These are phyloP conservation scores for Chaetodon trifasciatus DNA, from an alignment of 2,797 vertebrate genomes.

Conservation along the genomic window DNA sequence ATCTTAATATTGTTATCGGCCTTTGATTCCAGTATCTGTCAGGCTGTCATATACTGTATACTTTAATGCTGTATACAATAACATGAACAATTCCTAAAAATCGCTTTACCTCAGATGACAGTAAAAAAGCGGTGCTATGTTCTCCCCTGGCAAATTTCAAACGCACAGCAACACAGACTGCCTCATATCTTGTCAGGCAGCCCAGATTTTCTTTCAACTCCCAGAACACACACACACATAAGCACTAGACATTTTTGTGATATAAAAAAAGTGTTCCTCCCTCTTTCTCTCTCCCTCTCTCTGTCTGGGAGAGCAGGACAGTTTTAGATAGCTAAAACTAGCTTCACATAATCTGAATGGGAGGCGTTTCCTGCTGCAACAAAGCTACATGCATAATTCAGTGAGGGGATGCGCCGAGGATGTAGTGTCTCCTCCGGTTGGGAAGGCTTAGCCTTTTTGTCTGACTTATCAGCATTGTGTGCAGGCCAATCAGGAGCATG, in stretches of 20 bases:
- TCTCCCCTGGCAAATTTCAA: slow-evolving; percentile 19
- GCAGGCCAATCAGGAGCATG: slow-evolving; percentile 21
- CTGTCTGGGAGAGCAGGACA: slow-evolving; percentile 25
- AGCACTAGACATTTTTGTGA: slow-evolving; percentile 25
- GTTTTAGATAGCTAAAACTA: slow-evolving; percentile 33
- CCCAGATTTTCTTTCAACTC: slow-evolving; percentile 24
- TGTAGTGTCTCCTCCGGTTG: slow-evolving; percentile 43
- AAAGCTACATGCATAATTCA: slow-evolving; percentile 59
- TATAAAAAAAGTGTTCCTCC: slow-evolving; percentile 30
- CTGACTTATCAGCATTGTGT: slow-evolving; percentile 36
- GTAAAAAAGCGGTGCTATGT: slow-evolving; percentile 14
- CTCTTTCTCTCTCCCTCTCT: background rate
- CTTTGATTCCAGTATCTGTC: background rate
- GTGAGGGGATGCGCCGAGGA: slow-evolving; percentile 41
- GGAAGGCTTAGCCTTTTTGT: slow-evolving; percentile 52
- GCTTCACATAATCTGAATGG: slow-evolving; percentile 55
- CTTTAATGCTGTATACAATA: background rate
- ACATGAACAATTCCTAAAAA: background rate
- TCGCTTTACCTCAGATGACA: background rate
- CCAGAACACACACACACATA: slow-evolving; percentile 14
- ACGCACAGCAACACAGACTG: background rate
- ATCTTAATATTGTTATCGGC: background rate
- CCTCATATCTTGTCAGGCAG: slow-evolving; percentile 33
- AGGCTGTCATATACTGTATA: background rate
- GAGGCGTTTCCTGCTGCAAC: slow-evolving; percentile 33